Evolutionary conservation across 1,140 invertebrate species (phyloP).

Genomic region (Drosophila neocordata): DNA sequence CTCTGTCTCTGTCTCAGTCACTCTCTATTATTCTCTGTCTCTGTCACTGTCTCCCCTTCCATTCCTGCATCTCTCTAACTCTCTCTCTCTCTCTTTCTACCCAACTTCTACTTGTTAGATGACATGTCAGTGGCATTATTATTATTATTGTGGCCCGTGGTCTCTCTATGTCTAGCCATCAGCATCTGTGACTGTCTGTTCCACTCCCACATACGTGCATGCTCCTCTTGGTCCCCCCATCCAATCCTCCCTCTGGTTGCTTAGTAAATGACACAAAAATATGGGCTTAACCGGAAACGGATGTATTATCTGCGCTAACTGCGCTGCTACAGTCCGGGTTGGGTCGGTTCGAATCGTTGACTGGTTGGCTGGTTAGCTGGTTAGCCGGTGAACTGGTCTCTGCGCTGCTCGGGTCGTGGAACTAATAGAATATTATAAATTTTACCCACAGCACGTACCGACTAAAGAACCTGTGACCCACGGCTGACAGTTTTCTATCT

Average conservation of each 20-base stretch:
- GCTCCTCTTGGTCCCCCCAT: conserved; percentile 7
- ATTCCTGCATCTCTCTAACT: not conserved
- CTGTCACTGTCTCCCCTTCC: too few species aligned
- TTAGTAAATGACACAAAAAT: conserved; percentile 80
- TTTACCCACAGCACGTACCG: conserved; percentile 46
- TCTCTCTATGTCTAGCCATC: conserved; percentile 56
- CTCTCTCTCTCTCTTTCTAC: conserved; percentile 7
- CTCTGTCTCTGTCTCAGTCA: conserved; percentile 1
- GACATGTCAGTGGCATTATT: conserved; percentile 65
- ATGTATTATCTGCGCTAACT: conserved; percentile 83
- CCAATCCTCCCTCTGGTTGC: not conserved
- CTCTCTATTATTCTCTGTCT: too few species aligned
- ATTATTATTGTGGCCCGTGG: conserved; percentile 13
- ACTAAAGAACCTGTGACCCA: conserved; percentile 71
- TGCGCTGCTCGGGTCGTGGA: conserved; percentile 64
- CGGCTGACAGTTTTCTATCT: conserved; percentile 53
- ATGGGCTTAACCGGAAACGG: conserved; percentile 83
- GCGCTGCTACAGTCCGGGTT: conserved; percentile 61
- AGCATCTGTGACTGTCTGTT: conserved; percentile 75
- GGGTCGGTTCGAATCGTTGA: conserved; percentile 28
- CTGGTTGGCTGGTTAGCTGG: conserved; percentile 30
- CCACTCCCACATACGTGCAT: conserved; percentile 54
- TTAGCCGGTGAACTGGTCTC: conserved; percentile 31
- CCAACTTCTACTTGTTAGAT: conserved; percentile 38
- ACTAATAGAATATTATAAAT: conserved; percentile 82